Percentiles rank a stretch among this genome's conserved stretches.
Conservation (phyloP, 2,888 invertebrate genomes). For the Drosophila antonietae region DNA sequence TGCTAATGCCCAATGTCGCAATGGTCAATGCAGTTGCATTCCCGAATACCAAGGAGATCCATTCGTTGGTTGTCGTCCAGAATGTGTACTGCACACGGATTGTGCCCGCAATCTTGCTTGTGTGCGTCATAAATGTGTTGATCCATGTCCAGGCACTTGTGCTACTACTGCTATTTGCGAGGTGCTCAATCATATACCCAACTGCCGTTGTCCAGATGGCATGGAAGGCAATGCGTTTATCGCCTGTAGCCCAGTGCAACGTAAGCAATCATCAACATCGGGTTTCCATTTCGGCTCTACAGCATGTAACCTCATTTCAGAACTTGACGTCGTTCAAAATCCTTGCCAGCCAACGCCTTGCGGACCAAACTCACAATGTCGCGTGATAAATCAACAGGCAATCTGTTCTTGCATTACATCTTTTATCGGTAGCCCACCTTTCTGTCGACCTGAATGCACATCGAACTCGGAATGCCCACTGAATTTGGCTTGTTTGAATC, state of each 20-base stretch:
- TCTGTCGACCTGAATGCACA: constrained; percentile 90
- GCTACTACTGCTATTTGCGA: constrained; percentile 89
- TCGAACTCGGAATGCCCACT: constrained; percentile 90
- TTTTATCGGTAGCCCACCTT: constrained; percentile 88
- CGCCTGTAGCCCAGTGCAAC: constrained; percentile 86
- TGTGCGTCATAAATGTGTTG: constrained; percentile 89
- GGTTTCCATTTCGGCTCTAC: neutral
- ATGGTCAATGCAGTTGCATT: constrained; percentile 89
- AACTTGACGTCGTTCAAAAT: constrained; percentile 65
- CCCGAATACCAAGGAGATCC: constrained; percentile 89
- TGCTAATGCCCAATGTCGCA: constrained; percentile 88
- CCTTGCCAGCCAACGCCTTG: constrained; percentile 90
- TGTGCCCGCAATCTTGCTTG: constrained; percentile 89
- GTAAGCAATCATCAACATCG: constrained; percentile 81
- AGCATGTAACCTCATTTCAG: constrained; percentile 58
- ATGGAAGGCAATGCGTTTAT: constrained; percentile 90
- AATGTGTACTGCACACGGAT: constrained; percentile 89
- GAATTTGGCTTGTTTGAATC: constrained; percentile 89
- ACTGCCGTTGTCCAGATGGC: constrained; percentile 87
- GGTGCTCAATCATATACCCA: constrained; percentile 91
- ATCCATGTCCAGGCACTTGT: constrained; percentile 91
- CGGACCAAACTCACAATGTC: constrained; percentile 92
- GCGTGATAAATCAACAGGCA: constrained; percentile 89
- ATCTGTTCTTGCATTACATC: constrained; percentile 89
- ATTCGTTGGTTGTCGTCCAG: constrained; percentile 89